Evolutionary conservation across 1,140 invertebrate genomes (phyloP).

Genomic region (Conus ventricosus): DNA sequence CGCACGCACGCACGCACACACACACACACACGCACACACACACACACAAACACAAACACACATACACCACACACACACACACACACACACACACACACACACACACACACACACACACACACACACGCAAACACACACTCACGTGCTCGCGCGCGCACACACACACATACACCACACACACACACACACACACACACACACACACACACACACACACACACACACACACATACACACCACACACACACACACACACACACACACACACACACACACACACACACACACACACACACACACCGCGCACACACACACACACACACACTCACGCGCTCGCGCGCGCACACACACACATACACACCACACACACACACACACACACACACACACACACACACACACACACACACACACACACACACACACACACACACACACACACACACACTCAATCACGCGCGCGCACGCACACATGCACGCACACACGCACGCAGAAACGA

Average conservation of each 20-base stretch:
- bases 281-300: neutral
- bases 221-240: too few relatives aligned
- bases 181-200: too few relatives aligned
- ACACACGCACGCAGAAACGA: neutral
- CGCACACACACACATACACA: too few relatives aligned
- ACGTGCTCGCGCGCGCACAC: too few relatives aligned
- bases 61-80: neutral
- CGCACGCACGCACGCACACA: neutral
- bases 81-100: neutral
- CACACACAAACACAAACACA: neutral
- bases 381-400: constrained; percentile 2
- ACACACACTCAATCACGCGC: neutral
- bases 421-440: neutral
- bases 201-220: too few relatives aligned
- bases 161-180: too few relatives aligned
- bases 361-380: too few relatives aligned
- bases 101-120: neutral
- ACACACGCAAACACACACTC: too few relatives aligned
- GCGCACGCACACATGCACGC: neutral
- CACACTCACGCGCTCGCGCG: too few relatives aligned
- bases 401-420: constrained; percentile 9
- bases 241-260: too few relatives aligned
- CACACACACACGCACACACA: neutral
- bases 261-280: too few relatives aligned
- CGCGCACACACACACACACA: neutral